Evolutionary conservation across 2,888 invertebrate species (phyloP).

Genomic region (Dolichomitus sp.): DNA sequence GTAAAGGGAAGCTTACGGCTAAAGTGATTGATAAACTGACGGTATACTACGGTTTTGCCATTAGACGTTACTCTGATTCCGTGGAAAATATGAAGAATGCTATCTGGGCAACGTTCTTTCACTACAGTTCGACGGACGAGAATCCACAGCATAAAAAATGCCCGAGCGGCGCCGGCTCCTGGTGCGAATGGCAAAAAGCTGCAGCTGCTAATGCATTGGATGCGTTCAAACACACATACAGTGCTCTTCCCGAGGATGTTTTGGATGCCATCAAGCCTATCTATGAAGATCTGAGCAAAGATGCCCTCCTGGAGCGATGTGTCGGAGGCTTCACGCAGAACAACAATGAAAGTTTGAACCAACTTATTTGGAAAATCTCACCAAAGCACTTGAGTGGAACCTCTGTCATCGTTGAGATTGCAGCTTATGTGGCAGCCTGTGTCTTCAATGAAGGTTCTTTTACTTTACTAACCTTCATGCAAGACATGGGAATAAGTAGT

Average conservation of each 20-base stretch:
- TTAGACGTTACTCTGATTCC: too few species aligned
- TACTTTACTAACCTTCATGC: constrained; percentile 61
- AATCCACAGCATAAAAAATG: constrained; percentile 70
- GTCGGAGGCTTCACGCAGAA: constrained; percentile 64
- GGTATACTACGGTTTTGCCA: too few species aligned
- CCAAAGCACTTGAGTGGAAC: constrained; percentile 31
- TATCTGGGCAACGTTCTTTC: constrained; percentile 71
- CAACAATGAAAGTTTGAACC: constrained; percentile 65
- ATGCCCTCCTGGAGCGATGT: constrained; percentile 58
- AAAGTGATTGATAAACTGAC: too few species aligned
- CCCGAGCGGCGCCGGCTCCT: constrained; percentile 63
- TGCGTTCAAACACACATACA: constrained; percentile 63
- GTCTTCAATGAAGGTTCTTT: constrained; percentile 3
- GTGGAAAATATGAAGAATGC: too few species aligned
- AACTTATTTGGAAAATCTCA: constrained; percentile 64
- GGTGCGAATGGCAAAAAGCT: constrained; percentile 68
- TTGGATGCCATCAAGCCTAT: constrained; percentile 41
- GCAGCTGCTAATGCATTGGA: constrained; percentile 51
- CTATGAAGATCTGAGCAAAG: constrained; percentile 62
- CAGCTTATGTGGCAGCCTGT: too few species aligned
- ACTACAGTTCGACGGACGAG: constrained; percentile 71
- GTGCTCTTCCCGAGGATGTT: constrained; percentile 36
- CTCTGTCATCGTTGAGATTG: neutral
- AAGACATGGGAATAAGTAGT: constrained; percentile 60
- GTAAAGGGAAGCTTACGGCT: too few species aligned